Percentiles rank a stretch among this genome's conserved stretches.
phyloP scores from a whole-genome alignment of 2,888 invertebrate genomes.

The Stenodera caucasica region DNA sequence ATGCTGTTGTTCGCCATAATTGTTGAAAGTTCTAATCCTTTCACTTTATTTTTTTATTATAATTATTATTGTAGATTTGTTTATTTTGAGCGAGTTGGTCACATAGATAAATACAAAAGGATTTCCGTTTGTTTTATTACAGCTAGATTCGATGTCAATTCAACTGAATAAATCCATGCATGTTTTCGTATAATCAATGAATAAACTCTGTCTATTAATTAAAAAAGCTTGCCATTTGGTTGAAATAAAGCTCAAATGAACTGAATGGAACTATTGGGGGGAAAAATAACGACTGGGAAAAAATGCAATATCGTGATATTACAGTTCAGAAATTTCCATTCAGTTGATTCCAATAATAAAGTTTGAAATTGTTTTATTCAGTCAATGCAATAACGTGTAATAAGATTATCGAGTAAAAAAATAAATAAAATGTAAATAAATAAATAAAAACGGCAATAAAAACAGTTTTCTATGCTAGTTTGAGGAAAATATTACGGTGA shows the following conservation, averaged over 20 bases:
- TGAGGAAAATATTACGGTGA: background rate
- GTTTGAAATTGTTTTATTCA: background rate
- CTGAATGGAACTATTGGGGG: too few relatives aligned
- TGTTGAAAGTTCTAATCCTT: constrained; percentile 15
- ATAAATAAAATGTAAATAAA: background rate
- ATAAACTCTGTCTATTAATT: background rate
- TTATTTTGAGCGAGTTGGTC: background rate
- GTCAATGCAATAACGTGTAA: background rate
- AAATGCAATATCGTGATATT: constrained; percentile 2
- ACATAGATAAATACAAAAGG: background rate
- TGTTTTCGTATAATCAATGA: background rate
- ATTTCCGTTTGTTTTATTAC: background rate
- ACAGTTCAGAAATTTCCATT: background rate
- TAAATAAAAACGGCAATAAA: background rate
- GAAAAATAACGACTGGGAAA: background rate
- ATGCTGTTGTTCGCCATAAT: background rate
- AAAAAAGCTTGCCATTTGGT: background rate
- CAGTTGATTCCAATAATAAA: background rate
- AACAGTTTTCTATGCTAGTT: background rate
- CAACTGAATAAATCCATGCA: background rate
- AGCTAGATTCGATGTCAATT: too few relatives aligned
- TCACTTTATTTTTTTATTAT: constrained; percentile 6
- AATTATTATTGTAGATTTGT: too few relatives aligned
- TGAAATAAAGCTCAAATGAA: too few relatives aligned
- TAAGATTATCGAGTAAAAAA: background rate